Percentiles rank a stretch among this genome's conserved stretches.
phyloP scores from a whole-genome alignment of 2,888 invertebrate genomes.

The Perithous albicinctus region DNA sequence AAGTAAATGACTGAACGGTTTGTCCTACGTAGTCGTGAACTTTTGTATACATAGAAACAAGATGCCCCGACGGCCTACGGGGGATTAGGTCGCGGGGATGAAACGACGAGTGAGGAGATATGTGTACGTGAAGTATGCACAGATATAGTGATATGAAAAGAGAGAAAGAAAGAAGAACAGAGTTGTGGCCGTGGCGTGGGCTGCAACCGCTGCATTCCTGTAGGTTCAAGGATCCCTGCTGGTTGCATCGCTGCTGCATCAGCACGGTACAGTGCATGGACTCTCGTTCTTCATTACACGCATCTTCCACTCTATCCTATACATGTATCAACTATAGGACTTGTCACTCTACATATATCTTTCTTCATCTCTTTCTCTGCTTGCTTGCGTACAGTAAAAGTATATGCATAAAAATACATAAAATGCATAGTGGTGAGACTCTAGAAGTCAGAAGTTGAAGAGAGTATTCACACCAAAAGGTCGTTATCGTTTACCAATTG shows the following conservation, averaged over 20 bases:
- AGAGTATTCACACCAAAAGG: background rate
- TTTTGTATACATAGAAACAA: background rate
- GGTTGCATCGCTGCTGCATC: slow-evolving; percentile 65
- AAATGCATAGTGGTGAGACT: no score
- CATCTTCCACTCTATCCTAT: slow-evolving; percentile 4
- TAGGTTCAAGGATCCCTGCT: slow-evolving; percentile 83
- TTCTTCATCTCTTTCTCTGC: background rate
- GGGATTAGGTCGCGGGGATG: slow-evolving; percentile 68
- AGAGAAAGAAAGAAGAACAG: slow-evolving; percentile 70
- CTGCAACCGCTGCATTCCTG: slow-evolving; percentile 82
- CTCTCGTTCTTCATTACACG: slow-evolving; percentile 39
- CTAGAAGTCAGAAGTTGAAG: background rate
- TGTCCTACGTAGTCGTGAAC: background rate
- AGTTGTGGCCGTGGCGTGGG: slow-evolving; percentile 77
- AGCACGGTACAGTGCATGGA: slow-evolving; percentile 57
- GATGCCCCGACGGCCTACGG: slow-evolving; percentile 54
- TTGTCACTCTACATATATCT: slow-evolving; percentile 10
- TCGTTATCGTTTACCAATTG: background rate
- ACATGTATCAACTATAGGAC: background rate
- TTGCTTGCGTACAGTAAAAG: background rate
- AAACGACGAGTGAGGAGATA: slow-evolving; percentile 65
- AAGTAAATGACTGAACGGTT: background rate
- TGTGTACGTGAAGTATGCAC: slow-evolving; percentile 55
- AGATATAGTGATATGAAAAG: slow-evolving; percentile 69
- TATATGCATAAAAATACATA: background rate